A percentile compares a stretch with the other conserved stretches of the same genome.
phyloP scores from a whole-genome alignment of 1,140 invertebrate species.

The Trichonephila inaurata region DNA sequence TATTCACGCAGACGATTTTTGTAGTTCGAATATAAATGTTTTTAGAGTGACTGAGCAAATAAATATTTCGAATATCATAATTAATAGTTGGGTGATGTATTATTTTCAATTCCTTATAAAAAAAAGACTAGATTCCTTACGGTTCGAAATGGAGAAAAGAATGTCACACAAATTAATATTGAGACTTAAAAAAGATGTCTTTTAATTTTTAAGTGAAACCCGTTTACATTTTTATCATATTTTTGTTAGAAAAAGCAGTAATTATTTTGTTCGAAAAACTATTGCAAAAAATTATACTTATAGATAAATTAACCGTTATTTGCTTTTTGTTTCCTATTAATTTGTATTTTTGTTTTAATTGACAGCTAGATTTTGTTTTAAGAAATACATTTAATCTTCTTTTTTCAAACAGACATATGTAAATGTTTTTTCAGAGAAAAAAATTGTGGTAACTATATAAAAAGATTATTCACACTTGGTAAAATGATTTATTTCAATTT shows the following conservation, averaged over 20 bases:
- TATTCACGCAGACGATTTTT: background rate
- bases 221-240: background rate
- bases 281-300: background rate
- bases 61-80: conserved; percentile 40
- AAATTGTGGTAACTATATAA: too few relatives aligned
- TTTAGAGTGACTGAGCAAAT: conserved; percentile 7
- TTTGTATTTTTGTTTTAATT: background rate
- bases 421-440: background rate
- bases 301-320: background rate
- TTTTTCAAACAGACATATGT: background rate
- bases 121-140: background rate
- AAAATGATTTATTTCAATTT: too few relatives aligned
- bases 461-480: too few relatives aligned
- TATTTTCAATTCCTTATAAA: background rate
- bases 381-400: background rate
- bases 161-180: background rate
- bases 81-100: conserved; percentile 16
- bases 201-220: background rate
- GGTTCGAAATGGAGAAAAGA: background rate
- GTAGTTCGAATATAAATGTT: background rate
- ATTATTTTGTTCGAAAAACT: background rate
- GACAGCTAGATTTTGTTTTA: too few relatives aligned
- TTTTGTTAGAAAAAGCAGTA: background rate
- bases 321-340: background rate
- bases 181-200: background rate